Evolutionary conservation across 2,888 invertebrate species (phyloP), one percentile per base, ranked within the genome.

Genomic region (Onthophagus sagittarius): DNA sequence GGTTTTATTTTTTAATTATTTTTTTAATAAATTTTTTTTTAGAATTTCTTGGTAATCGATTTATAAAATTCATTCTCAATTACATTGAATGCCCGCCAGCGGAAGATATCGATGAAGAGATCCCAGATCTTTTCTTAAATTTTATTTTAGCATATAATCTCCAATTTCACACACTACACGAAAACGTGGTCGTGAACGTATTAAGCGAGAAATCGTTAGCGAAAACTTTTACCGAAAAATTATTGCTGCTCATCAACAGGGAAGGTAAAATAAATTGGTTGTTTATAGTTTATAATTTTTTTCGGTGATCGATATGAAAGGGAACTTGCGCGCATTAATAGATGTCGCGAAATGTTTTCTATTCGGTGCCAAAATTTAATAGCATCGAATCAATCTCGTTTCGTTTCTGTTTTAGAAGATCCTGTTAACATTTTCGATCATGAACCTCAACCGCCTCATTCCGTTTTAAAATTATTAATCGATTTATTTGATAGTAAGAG

Each of bases 181-280:
- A 93, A 72, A 95, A 94, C 82, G 87, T 93, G 2, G 88, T 94
- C 9, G 85, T 95, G 13, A 90, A 90, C 77, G 91, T 93, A 0
- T 85, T 95, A 79, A 90, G 91, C 78, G 89, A 89, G 71, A 85
- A 90, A 75, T 88, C 90, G 63, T 89, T 90, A 69, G 95, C 96
- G 0, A 97, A 97, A 86, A 91, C 90, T 0, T 95, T 98, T 81
- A 96, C 96, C 2, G 97, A 97, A 84, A 97, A 97, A 85, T 89
- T 96, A 70, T 87, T 98, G 69, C 86, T 96, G 72, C 87, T 97
- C 71, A 88, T 97, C 7, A 97, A 98, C 84, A 89, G 97, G 80
- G 97, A 96, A 92, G 96, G 95, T 94, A 84, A 84, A 14, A 39
- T 53, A 2, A 53, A 53, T 53, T 23, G 23, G 23, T 23, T 23